These are phyloP conservation scores for Teinopalpus imperialis DNA, from an alignment of 2,888 invertebrate species.

Conservation along the genomic window DNA sequence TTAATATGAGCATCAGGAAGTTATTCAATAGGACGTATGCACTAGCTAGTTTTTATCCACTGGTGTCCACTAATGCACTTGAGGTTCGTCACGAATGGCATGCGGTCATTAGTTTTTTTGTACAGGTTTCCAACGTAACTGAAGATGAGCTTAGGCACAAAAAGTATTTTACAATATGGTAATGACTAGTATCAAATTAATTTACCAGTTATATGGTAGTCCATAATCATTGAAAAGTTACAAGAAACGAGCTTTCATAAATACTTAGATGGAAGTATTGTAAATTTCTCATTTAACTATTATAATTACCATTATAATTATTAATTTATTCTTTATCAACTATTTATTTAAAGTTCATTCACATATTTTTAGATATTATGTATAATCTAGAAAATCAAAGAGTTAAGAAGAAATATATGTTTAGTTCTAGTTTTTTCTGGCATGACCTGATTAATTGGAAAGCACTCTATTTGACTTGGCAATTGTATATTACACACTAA, in stretches of 20 bases:
- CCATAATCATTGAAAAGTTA: slow-evolving; percentile 7
- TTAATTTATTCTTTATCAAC: too few relatives aligned
- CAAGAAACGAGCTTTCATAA: neutral
- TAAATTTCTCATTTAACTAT: too few relatives aligned
- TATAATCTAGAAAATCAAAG: too few relatives aligned
- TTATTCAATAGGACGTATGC: neutral
- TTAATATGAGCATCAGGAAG: slow-evolving; percentile 3
- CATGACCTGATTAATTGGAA: too few relatives aligned
- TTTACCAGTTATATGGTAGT: slow-evolving; percentile 1
- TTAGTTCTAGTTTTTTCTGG: too few relatives aligned
- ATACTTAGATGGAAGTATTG: too few relatives aligned
- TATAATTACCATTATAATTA: too few relatives aligned
- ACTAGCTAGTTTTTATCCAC: neutral
- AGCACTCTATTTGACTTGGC: too few relatives aligned
- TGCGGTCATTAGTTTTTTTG: slow-evolving; percentile 19
- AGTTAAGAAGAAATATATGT: too few relatives aligned
- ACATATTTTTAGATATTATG: too few relatives aligned
- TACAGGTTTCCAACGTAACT: neutral
- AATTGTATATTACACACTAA: too few relatives aligned
- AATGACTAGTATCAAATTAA: slow-evolving; percentile 11
- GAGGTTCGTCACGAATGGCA: slow-evolving; percentile 1
- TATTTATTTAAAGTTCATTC: too few relatives aligned
- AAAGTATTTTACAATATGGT: slow-evolving; percentile 12
- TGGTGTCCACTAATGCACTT: slow-evolving; percentile 5
- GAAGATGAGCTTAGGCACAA: slow-evolving; percentile 7